A percentile compares a stretch with the other conserved stretches of the same genome.
These are phyloP conservation scores for Gouania willdenowi DNA, from an alignment of 2,797 vertebrate species.

Conservation along the genomic window DNA sequence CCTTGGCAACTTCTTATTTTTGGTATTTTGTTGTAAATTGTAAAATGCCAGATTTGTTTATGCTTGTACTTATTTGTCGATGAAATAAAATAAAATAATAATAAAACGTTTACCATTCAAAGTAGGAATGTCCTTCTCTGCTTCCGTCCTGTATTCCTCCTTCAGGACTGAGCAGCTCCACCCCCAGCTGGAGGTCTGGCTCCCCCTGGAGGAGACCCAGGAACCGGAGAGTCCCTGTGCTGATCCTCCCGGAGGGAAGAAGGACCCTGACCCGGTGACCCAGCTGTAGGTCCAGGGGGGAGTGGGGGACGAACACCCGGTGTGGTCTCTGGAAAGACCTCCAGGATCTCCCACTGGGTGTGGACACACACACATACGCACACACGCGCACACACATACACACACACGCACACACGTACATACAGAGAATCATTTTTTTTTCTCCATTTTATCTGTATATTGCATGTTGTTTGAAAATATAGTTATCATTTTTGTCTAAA, in stretches of 20 bases:
- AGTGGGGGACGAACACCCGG: constrained; percentile 74
- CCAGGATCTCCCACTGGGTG: constrained; percentile 52
- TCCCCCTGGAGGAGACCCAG: constrained; percentile 71
- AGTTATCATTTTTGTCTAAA: too few relatives aligned
- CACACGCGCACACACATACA: too few relatives aligned
- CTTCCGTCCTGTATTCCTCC: constrained; percentile 50
- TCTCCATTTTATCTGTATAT: too few relatives aligned
- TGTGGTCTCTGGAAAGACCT: constrained; percentile 36
- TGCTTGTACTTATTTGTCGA: too few relatives aligned
- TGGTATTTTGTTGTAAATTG: too few relatives aligned
- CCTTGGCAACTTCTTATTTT: too few relatives aligned
- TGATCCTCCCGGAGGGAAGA: constrained; percentile 71
- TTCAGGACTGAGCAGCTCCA: constrained; percentile 71
- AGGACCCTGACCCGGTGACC: constrained; percentile 76
- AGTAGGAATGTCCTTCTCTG: constrained; percentile 63
- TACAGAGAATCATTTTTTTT: too few relatives aligned
- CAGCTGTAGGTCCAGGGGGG: constrained; percentile 73
- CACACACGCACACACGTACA: too few relatives aligned
- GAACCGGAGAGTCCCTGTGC: constrained; percentile 69
- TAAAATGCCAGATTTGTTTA: too few relatives aligned
- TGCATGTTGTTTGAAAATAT: too few relatives aligned
- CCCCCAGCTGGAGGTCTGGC: constrained; percentile 69
- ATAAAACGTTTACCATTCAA: constrained; percentile 76
- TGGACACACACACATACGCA: too few relatives aligned
- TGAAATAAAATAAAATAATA: too few relatives aligned